Conservation (phyloP, 1,140 invertebrate genomes). For the Alviniconcha marisindica region DNA sequence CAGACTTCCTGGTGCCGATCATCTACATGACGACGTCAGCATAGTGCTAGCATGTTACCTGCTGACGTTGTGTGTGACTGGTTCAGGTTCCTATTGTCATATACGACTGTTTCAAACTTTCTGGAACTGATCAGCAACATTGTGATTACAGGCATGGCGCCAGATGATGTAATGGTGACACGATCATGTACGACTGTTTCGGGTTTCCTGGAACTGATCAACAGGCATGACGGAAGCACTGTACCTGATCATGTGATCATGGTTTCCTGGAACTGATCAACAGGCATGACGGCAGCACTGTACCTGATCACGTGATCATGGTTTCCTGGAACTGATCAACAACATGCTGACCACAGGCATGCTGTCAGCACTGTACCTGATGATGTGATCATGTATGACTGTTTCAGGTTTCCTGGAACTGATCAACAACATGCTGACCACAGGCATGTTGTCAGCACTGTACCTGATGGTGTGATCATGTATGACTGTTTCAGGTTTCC, state of each 20-base stretch:
- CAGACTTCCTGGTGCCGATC: conserved; percentile 88
- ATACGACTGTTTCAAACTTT: conserved; percentile 82
- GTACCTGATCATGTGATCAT: conserved; percentile 89
- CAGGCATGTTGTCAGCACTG: conserved; percentile 87
- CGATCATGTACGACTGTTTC: conserved; percentile 79
- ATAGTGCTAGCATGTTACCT: conserved; percentile 87
- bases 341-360: no score
- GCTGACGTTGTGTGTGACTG: no score
- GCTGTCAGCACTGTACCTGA: no score
- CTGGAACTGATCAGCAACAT: conserved; percentile 92
- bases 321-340: conserved; percentile 91
- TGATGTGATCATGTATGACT: no score
- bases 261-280: conserved; percentile 91
- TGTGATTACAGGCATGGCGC: conserved; percentile 87
- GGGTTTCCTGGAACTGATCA: conserved; percentile 90
- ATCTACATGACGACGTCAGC: conserved; percentile 90
- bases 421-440: conserved; percentile 91
- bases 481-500: no score
- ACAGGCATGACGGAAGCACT: conserved; percentile 88
- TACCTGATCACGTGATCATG: conserved; percentile 88
- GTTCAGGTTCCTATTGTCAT: no score
- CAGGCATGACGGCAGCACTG: conserved; percentile 88
- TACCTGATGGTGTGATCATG: conserved; percentile 92
- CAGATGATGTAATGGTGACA: conserved; percentile 89
- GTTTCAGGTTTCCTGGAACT: conserved; percentile 85